Base-by-base conservation (phyloP, 2,888 invertebrate genomes). In the Steinernema carpocapsae region DNA sequence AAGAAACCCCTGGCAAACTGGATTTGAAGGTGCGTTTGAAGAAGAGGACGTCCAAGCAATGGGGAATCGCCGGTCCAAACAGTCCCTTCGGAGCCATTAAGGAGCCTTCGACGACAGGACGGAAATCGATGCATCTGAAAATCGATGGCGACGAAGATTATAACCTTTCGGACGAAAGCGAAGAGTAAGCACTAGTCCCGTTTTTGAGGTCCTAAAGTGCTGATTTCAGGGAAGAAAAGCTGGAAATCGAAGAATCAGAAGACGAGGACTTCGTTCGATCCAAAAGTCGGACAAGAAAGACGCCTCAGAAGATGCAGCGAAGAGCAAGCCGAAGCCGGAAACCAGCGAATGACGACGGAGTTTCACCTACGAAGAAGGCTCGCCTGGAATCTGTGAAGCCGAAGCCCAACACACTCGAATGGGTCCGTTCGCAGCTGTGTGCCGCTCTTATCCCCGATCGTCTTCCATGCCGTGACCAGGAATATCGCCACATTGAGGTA, bases 351-450 rank as follows among this genome's bases (percentile, higher is more conserved):
- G 48, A 48, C 19, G n/a, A n/a, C 4, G 48, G 48, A 6, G 48
- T 48, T 17, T 48, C 48, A n/a, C 48, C 48, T 48, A 48, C 17
- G 48, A 48, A 48, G n/a, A 48, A 48, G 19, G n/a, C n/a, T 19
- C 17, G 19, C n/a, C 17, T 17, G 48, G 48, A 48, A 48, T n/a
- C 48, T 3, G n/a, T n/a, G n/a, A 6, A 17, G n/a, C n/a, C 17
- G 48, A 48, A 48, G 48, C 48, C 48, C 10, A 48, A 48, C n/a
- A 48, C 48, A 3, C 48, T 48, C 4, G 6, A 17, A 48, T 48
- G 48, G 48, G 48, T 48, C n/a, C 48, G 48, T 10, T 48, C 48
- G 3, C 48, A 48, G 48, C 48, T 48, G 7, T 48, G 48, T 19
- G 48, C 48, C 48, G 48, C 48, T 3, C n/a, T 48, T 3, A 19